A percentile compares a stretch with the other conserved stretches of the same genome.
Conservation (phyloP, 1,140 invertebrate genomes). For the Drosophila hydei region DNA sequence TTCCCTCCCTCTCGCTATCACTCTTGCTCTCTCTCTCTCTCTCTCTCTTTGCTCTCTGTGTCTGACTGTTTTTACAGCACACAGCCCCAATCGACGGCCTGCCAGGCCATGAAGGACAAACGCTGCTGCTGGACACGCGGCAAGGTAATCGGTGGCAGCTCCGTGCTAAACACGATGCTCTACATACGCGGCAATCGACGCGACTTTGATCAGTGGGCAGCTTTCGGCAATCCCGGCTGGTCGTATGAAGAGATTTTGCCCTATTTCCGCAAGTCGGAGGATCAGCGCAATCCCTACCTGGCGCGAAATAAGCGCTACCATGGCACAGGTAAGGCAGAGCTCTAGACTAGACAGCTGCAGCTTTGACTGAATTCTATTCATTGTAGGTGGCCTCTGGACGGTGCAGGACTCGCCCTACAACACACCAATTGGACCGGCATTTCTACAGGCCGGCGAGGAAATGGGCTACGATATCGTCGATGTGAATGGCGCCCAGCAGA, state of each 20-base stretch:
- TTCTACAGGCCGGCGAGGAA: conserved; percentile 94
- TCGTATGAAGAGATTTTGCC: conserved; percentile 93
- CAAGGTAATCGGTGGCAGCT: conserved; percentile 94
- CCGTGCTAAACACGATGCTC: conserved; percentile 94
- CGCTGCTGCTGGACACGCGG: conserved; percentile 93
- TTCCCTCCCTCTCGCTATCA: conserved; percentile 1
- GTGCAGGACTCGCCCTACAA: conserved; percentile 92
- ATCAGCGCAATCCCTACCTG: conserved; percentile 92
- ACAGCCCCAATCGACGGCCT: conserved; percentile 92
- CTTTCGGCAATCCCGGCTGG: conserved; percentile 95
- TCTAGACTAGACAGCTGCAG: neutral
- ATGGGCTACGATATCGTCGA: conserved; percentile 94
- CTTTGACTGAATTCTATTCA: neutral
- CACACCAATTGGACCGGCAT: conserved; percentile 91
- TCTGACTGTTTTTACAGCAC: conserved; percentile 86
- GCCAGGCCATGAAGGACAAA: conserved; percentile 92
- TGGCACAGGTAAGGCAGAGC: conserved; percentile 85
- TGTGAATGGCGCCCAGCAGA: conserved; percentile 91
- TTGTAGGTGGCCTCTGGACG: conserved; percentile 90
- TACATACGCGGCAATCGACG: conserved; percentile 95
- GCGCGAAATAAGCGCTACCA: conserved; percentile 89
- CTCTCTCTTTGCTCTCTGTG: too few relatives aligned
- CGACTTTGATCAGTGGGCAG: conserved; percentile 96
- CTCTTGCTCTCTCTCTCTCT: neutral
- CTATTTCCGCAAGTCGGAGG: conserved; percentile 94